Percentiles rank a stretch among this genome's conserved stretches.
Evolutionary conservation across 2,113 vertebrate genomes (phyloP).

Genomic region (Cromileptes altivelis): DNA sequence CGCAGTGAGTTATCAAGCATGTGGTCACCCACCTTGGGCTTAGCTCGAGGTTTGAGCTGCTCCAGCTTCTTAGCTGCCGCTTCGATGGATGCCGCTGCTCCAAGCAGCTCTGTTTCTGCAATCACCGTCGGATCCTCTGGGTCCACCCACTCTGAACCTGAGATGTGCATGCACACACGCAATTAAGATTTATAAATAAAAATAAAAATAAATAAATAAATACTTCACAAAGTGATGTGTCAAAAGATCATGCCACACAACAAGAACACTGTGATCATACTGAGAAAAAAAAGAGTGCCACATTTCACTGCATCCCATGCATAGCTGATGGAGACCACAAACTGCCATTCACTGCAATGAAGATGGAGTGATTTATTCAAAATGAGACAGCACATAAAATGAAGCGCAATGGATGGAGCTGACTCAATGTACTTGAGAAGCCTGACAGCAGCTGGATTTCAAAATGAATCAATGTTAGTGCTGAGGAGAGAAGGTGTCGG

Average conservation of each 20-base stretch:
- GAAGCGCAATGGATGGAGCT: constrained; percentile 49
- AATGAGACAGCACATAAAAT: constrained; percentile 36
- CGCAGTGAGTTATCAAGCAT: not conserved
- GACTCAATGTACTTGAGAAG: constrained; percentile 33
- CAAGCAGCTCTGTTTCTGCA: constrained; percentile 95
- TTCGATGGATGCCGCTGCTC: constrained; percentile 97
- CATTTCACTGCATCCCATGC: constrained; percentile 66
- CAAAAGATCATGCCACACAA: constrained; percentile 66
- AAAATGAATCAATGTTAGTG: constrained; percentile 49
- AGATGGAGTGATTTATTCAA: constrained; percentile 48
- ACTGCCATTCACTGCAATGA: constrained; percentile 65
- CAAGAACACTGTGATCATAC: constrained; percentile 55
- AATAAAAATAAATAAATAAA: not conserved
- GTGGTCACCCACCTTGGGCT: constrained; percentile 90
- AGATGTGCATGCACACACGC: not conserved
- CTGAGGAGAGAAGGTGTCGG: constrained; percentile 41
- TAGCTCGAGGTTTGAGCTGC: constrained; percentile 96
- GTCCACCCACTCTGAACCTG: constrained; percentile 98
- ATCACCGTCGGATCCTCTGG: constrained; percentile 98
- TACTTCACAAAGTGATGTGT: constrained; percentile 3
- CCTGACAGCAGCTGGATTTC: constrained; percentile 44
- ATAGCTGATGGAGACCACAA: constrained; percentile 59
- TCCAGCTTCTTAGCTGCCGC: constrained; percentile 99
- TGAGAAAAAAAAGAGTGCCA: constrained; percentile 19
- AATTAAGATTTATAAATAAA: not conserved